Evolutionary conservation across 2,113 vertebrate genomes (phyloP).

Genomic region (Sturnus vulgaris): DNA sequence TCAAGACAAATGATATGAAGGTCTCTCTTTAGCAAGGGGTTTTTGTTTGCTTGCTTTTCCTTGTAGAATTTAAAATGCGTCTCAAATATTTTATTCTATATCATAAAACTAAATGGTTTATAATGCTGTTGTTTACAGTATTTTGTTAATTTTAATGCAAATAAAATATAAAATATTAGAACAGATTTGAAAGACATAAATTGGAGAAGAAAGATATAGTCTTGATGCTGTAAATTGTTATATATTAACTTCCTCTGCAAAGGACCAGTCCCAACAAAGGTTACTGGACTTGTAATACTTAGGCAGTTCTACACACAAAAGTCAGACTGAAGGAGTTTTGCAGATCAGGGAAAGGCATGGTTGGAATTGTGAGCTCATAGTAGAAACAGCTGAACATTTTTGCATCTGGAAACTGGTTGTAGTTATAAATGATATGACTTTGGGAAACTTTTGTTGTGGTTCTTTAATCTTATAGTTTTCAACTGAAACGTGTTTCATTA

Average conservation of each 20-base stretch:
- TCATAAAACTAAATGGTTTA: neutral
- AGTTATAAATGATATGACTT: slow-evolving; percentile 18
- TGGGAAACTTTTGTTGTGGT: slow-evolving; percentile 59
- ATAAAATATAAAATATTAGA: neutral
- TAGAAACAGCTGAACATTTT: slow-evolving; percentile 12
- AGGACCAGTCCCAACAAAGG: neutral
- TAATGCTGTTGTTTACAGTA: neutral
- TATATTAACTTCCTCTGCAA: neutral
- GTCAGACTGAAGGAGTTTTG: neutral
- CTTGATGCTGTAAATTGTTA: neutral
- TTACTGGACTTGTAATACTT: neutral
- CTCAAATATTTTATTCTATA: neutral
- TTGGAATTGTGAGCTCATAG: neutral
- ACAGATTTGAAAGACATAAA: neutral
- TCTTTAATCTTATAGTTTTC: slow-evolving; percentile 73
- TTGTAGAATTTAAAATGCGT: neutral
- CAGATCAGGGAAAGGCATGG: neutral
- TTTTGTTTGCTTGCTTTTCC: neutral
- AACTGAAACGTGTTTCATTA: slow-evolving; percentile 75
- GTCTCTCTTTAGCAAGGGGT: neutral
- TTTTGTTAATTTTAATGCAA: neutral
- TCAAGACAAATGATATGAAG: neutral
- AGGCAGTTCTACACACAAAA: neutral
- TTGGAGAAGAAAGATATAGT: neutral
- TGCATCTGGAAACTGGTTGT: slow-evolving; percentile 52